Evolutionary conservation across 2,113 vertebrate genomes (phyloP).

Genomic region (Trogon melanurus): DNA sequence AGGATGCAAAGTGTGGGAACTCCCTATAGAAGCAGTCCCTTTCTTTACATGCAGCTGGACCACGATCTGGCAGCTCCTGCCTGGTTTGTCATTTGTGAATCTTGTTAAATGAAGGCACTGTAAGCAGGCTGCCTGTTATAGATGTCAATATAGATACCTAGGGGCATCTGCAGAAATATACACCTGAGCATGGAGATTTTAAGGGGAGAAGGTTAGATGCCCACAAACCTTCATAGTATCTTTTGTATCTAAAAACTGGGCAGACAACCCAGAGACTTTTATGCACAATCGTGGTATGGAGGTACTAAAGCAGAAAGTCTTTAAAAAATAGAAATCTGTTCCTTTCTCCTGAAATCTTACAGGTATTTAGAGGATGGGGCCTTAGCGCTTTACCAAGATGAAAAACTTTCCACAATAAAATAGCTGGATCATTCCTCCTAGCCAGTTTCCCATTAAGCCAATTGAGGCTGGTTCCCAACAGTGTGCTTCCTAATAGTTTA

Average conservation of each 20-base stretch:
- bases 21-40: background rate
- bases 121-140: background rate
- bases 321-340: background rate
- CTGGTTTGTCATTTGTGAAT: background rate
- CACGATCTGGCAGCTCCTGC: background rate
- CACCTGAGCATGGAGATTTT: background rate
- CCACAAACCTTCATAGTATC: background rate
- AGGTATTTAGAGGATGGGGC: background rate
- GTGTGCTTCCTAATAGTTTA: background rate
- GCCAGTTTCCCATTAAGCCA: background rate
- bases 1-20: background rate
- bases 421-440: background rate
- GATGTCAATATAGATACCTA: background rate
- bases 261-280: background rate
- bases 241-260: background rate
- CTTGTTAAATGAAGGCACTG: background rate
- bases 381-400: background rate
- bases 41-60: background rate
- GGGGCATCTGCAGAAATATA: background rate
- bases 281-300: background rate
- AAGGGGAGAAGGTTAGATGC: background rate
- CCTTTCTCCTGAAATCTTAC: background rate
- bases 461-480: background rate
- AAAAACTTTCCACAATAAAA: slow-evolving; percentile 1
- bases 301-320: background rate